Conservation (phyloP, 2,797 vertebrate genomes). For the Pantherophis vulpinus region DNA sequence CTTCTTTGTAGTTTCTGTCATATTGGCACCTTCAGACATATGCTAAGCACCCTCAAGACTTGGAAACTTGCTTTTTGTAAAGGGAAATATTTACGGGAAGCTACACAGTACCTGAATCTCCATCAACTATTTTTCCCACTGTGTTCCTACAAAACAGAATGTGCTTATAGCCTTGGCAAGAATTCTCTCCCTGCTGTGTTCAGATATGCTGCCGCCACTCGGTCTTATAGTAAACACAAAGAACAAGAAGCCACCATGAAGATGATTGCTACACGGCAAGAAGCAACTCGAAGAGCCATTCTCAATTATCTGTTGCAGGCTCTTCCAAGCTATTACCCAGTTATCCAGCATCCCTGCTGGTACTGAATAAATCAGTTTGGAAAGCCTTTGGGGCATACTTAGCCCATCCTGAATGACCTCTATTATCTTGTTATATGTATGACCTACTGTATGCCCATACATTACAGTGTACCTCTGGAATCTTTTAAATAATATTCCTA, state of each 20-base stretch:
- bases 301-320: slow-evolving; percentile 15
- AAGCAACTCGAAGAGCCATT: neutral
- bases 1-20: neutral
- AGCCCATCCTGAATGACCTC: slow-evolving; percentile 11
- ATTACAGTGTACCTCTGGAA: neutral
- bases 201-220: neutral
- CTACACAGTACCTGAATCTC: neutral
- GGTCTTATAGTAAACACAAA: neutral
- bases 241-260: neutral
- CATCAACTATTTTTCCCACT: neutral
- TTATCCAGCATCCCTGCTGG: neutral
- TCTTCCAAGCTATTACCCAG: neutral
- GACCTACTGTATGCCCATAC: neutral
- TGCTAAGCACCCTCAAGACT: neutral
- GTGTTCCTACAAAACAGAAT: neutral
- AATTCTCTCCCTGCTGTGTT: neutral
- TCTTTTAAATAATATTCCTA: slow-evolving; percentile 12
- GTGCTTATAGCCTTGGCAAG: neutral
- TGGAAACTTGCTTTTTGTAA: neutral
- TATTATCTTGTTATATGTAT: slow-evolving; percentile 11
- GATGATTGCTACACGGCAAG: neutral
- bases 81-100: neutral
- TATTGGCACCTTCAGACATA: neutral
- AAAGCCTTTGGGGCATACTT: slow-evolving; percentile 17
- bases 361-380: slow-evolving; percentile 1